Evolutionary conservation across 2,888 invertebrate species (phyloP).

Genomic region (Polydrusus pterygomalis): DNA sequence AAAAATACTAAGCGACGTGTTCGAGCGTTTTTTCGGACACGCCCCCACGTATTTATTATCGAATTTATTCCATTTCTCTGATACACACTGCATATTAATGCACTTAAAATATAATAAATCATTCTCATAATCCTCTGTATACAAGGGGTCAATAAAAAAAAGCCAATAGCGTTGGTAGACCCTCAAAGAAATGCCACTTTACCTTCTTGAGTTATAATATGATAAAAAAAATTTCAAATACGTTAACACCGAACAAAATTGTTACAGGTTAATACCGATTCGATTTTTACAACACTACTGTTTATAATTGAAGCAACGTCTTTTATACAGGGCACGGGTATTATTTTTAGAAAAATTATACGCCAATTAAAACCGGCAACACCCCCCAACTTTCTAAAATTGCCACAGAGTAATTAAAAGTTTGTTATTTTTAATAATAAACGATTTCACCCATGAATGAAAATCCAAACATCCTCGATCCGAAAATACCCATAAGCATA

Average conservation of each 20-base stretch:
- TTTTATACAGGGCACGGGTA: background rate
- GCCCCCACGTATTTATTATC: too few relatives aligned
- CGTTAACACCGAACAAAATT: background rate
- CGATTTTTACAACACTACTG: background rate
- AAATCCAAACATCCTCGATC: constrained; percentile 47
- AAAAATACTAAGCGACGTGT: too few relatives aligned
- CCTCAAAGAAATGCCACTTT: too few relatives aligned
- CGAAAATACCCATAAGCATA: constrained; percentile 45
- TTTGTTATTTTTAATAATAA: constrained; percentile 27
- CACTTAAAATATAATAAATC: too few relatives aligned
- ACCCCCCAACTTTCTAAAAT: constrained; percentile 7
- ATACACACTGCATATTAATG: too few relatives aligned
- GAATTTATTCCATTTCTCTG: too few relatives aligned
- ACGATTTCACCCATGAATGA: constrained; percentile 41
- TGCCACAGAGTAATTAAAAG: constrained; percentile 20
- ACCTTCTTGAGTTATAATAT: too few relatives aligned
- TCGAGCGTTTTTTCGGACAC: too few relatives aligned
- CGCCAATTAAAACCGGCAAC: constrained; percentile 13
- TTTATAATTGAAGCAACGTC: background rate
- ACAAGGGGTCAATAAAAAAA: too few relatives aligned
- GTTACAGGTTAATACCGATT: background rate
- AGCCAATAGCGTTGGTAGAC: too few relatives aligned
- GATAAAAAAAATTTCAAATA: too few relatives aligned
- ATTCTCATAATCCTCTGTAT: too few relatives aligned
- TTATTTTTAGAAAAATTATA: constrained; percentile 20